These are phyloP conservation scores for Semnornis frantzii DNA, from an alignment of 2,113 vertebrate species.

Conservation along the genomic window DNA sequence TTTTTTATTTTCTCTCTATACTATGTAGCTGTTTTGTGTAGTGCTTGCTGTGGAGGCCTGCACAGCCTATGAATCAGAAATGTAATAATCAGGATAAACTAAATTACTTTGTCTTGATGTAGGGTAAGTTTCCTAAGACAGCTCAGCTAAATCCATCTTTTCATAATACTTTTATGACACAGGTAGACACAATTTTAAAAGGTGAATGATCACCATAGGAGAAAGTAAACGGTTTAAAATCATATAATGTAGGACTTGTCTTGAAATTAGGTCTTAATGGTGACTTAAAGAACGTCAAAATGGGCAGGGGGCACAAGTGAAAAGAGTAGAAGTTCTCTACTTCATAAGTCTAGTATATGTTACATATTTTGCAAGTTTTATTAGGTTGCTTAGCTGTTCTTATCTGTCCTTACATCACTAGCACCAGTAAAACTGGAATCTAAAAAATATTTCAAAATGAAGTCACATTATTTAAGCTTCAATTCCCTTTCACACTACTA, in stretches of 20 bases:
- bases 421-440: not conserved
- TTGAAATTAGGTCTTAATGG: not conserved
- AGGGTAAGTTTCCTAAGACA: not conserved
- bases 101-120: not conserved
- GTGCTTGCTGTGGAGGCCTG: not conserved
- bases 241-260: not conserved
- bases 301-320: accelerated
- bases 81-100: not conserved
- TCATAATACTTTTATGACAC: not conserved
- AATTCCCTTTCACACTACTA: not conserved
- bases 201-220: not conserved
- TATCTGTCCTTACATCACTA: not conserved
- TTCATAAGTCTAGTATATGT: not conserved
- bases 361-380: not conserved
- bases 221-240: not conserved
- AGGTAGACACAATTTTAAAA: not conserved
- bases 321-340: not conserved
- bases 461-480: not conserved
- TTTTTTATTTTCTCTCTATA: not conserved
- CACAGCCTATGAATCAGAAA: not conserved
- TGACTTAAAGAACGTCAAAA: not conserved
- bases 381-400: not conserved
- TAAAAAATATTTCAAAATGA: not conserved
- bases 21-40: not conserved
- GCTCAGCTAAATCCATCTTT: not conserved